Evolutionary conservation across 2,888 invertebrate species (phyloP).

Genomic region (Xestobium rufovillosum): DNA sequence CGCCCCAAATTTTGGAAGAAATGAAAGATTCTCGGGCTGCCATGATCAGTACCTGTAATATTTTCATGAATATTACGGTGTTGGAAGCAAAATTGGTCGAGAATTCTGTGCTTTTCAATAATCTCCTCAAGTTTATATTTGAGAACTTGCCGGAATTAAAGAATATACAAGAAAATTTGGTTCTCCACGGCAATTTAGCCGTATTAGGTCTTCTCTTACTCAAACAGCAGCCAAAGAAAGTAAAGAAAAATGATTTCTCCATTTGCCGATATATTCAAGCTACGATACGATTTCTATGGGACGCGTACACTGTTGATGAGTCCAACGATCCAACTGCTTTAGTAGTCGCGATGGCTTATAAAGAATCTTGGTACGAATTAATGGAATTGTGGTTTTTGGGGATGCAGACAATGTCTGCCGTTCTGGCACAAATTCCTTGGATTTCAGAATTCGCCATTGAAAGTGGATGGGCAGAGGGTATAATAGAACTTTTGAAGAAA

Average conservation of each 20-base stretch:
- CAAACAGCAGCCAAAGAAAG: constrained; percentile 74
- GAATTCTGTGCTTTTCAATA: constrained; percentile 67
- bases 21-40: constrained; percentile 80
- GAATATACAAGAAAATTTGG: constrained; percentile 74
- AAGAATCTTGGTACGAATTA: constrained; percentile 82
- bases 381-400: constrained; percentile 90
- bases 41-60: constrained; percentile 83
- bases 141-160: constrained; percentile 79
- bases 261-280: constrained; percentile 85
- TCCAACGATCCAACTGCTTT: constrained; percentile 74
- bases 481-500: constrained; percentile 71
- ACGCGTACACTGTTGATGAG: constrained; percentile 85
- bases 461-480: constrained; percentile 90
- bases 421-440: constrained; percentile 77
- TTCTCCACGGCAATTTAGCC: constrained; percentile 77
- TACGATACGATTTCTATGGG: constrained; percentile 86
- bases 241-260: constrained; percentile 82
- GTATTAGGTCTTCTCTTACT: constrained; percentile 74
- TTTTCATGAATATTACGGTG: constrained; percentile 88
- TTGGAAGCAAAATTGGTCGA: constrained; percentile 78
- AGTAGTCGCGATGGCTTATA: constrained; percentile 78
- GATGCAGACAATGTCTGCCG: constrained; percentile 76
- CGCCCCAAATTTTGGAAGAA: constrained; percentile 66
- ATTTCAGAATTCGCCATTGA: constrained; percentile 85
- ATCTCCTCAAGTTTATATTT: constrained; percentile 76